phyloP scores from a whole-genome alignment of 2,797 vertebrate genomes.

The Sebastiscus albofasciatus region DNA sequence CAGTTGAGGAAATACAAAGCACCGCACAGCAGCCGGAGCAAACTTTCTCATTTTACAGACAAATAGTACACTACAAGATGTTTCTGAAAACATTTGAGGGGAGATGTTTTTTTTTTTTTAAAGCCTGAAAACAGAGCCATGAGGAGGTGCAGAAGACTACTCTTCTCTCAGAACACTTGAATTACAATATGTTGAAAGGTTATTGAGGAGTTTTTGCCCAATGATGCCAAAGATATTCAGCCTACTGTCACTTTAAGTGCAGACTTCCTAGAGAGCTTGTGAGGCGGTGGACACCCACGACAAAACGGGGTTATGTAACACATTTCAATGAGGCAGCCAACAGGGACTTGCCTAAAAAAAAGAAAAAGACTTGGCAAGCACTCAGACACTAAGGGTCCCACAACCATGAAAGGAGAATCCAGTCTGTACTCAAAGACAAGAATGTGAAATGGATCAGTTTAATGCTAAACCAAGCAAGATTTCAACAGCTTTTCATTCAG shows the following conservation, averaged over 20 bases:
- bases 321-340: neutral
- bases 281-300: neutral
- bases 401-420: constrained; percentile 31
- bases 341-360: neutral
- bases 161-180: no score
- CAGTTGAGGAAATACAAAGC: no score
- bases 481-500: constrained; percentile 68
- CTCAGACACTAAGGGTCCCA: neutral
- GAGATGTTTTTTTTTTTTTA: no score
- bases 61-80: no score
- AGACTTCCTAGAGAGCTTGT: neutral
- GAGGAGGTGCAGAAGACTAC: no score
- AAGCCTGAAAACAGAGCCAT: no score
- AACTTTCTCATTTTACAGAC: no score
- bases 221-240: no score
- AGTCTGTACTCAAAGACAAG: neutral
- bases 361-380: neutral
- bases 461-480: constrained; percentile 73
- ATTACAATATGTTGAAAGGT: no score
- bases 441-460: constrained; percentile 69
- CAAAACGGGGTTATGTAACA: constrained; percentile 40
- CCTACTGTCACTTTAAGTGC: neutral
- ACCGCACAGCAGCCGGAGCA: fast-evolving
- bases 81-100: no score
- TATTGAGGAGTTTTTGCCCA: no score